phyloP scores from a whole-genome alignment of 92 coral and sea anemone species.

The Muricea muricata region DNA sequence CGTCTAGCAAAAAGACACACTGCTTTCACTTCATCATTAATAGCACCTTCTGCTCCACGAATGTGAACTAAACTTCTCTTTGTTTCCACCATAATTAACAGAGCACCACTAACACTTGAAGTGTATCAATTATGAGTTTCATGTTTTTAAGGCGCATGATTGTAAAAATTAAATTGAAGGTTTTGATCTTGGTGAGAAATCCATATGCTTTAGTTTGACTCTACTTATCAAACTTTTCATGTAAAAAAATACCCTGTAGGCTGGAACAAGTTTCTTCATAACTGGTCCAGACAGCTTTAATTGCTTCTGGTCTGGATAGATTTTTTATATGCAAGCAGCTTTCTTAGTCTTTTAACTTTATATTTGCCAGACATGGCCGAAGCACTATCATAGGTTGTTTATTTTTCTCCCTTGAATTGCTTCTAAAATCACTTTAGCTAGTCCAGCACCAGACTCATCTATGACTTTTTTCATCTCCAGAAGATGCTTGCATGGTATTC shows the following conservation, averaged over 20 bases:
- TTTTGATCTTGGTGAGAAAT: no score
- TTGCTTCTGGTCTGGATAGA: background rate
- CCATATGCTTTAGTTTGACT: slow-evolving; percentile 8
- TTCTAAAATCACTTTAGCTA: no score
- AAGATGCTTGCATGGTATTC: no score
- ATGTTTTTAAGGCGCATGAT: no score
- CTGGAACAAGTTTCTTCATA: background rate
- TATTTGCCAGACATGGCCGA: no score
- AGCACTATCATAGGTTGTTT: no score
- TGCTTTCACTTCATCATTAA: background rate
- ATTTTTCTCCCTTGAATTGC: no score
- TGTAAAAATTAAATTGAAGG: no score
- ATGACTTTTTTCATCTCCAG: no score
- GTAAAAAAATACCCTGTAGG: background rate
- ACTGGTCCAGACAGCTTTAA: background rate
- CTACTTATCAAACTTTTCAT: background rate
- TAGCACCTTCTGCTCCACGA: background rate
- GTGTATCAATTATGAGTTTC: background rate
- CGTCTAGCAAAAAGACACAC: background rate
- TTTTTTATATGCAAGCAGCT: slow-evolving; percentile 3
- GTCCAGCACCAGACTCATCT: no score
- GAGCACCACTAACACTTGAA: slow-evolving; percentile 8
- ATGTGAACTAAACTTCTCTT: background rate
- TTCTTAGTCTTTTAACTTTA: background rate
- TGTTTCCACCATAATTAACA: no score